A percentile compares a stretch with the other conserved stretches of the same genome.
phyloP scores from a whole-genome alignment of 2,888 invertebrate genomes.

The Drosophila sordidula region DNA sequence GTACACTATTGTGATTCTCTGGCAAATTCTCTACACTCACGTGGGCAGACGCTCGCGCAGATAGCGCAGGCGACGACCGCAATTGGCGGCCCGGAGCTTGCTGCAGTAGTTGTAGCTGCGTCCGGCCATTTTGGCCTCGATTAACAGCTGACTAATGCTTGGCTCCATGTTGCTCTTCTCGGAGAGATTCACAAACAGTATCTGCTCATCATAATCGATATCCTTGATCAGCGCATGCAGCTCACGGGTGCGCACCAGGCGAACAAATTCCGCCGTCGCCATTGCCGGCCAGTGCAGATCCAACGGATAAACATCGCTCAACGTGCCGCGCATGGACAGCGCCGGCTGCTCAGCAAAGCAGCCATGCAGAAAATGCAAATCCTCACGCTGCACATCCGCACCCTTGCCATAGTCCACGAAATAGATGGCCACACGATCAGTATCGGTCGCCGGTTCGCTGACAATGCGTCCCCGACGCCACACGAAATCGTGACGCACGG shows the following conservation, averaged over 20 bases:
- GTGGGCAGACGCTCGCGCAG: conserved; percentile 43
- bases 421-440: conserved; percentile 2
- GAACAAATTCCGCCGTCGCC: conserved; percentile 7
- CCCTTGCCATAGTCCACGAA: conserved; percentile 36
- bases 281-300: conserved; percentile 34
- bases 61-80: conserved; percentile 40
- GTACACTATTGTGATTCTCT: not conserved
- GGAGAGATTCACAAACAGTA: conserved; percentile 20
- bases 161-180: rapidly evolving
- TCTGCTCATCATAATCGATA: conserved; percentile 10
- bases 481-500: rapidly evolving
- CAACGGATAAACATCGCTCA: conserved; percentile 42
- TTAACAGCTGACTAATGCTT: conserved; percentile 12
- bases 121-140: conserved; percentile 21
- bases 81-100: not conserved
- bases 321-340: conserved; percentile 33
- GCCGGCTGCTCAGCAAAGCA: conserved; percentile 6
- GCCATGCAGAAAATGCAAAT: conserved; percentile 18
- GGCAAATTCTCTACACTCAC: not conserved
- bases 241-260: not conserved
- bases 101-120: conserved; percentile 21
- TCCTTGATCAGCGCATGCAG: conserved; percentile 26
- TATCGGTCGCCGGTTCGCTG: not conserved
- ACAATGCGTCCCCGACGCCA: conserved; percentile 45
- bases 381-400: not conserved